A percentile compares a stretch with the other conserved stretches of the same genome.
Conservation (phyloP, 1,140 invertebrate genomes). For the Holcopasites calliopsidis region DNA sequence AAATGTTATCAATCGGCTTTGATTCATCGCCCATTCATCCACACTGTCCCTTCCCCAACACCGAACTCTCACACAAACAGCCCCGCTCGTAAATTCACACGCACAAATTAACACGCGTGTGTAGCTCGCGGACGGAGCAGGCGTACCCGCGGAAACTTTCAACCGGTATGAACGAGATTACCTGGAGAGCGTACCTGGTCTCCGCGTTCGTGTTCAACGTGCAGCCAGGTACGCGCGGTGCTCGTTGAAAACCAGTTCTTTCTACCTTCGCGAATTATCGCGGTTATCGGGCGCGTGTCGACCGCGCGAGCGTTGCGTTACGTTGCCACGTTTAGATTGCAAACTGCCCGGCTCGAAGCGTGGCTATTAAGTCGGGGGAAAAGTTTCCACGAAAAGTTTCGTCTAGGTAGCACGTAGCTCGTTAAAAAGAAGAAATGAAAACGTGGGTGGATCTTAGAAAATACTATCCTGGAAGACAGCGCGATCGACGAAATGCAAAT, state of each 20-base stretch:
- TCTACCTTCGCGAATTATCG: conserved; percentile 58
- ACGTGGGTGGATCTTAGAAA: background rate
- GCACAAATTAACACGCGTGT: too few relatives aligned
- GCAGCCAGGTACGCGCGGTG: background rate
- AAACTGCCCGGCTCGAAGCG: conserved; percentile 13
- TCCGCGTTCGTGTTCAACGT: conserved; percentile 12
- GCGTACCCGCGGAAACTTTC: conserved; percentile 6
- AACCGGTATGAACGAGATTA: conserved; percentile 49
- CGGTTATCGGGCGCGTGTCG: conserved; percentile 48
- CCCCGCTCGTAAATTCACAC: too few relatives aligned
- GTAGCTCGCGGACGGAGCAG: background rate
- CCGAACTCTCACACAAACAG: too few relatives aligned
- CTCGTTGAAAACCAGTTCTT: conserved; percentile 60
- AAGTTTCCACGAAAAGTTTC: conserved; percentile 40
- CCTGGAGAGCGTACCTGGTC: background rate
- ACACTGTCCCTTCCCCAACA: too few relatives aligned
- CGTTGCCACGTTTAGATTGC: conserved; percentile 34
- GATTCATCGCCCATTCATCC: too few relatives aligned
- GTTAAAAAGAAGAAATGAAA: conserved; percentile 30
- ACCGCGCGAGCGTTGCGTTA: background rate
- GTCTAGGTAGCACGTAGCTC: conserved; percentile 4
- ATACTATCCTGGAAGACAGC: background rate
- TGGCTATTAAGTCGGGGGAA: conserved; percentile 35
- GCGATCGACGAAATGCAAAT: conserved; percentile 26
- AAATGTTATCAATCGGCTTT: too few relatives aligned